Percentiles rank a stretch among this genome's conserved stretches.
phyloP scores from a whole-genome alignment of 2,797 vertebrate species.

The Rousettus madagascariensis region DNA sequence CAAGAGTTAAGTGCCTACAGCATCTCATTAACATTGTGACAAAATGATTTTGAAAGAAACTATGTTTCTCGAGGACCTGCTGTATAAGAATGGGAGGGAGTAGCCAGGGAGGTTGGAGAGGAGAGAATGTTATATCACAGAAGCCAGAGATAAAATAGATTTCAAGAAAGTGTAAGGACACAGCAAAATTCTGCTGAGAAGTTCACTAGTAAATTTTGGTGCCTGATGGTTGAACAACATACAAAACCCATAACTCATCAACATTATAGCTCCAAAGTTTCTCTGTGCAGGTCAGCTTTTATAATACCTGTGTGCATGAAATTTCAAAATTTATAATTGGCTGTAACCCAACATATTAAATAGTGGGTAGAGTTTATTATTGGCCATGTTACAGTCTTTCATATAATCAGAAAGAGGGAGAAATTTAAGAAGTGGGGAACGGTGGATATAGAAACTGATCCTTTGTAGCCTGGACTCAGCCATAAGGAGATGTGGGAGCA shows the following conservation, averaged over 20 bases:
- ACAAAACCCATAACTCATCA: background rate
- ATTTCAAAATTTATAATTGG: background rate
- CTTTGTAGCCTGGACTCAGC: background rate
- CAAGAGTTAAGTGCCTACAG: background rate
- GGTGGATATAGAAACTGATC: background rate
- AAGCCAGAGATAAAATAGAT: background rate
- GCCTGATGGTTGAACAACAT: background rate
- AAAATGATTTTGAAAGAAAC: background rate
- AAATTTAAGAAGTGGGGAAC: background rate
- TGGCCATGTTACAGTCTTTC: background rate
- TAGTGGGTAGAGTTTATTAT: background rate
- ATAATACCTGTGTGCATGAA: background rate
- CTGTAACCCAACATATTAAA: background rate
- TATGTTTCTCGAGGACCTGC: background rate
- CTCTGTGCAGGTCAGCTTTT: background rate
- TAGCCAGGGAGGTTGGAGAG: background rate
- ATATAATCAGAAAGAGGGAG: background rate
- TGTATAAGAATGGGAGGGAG: background rate
- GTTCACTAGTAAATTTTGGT: background rate
- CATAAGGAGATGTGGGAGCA: background rate
- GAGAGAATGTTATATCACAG: background rate
- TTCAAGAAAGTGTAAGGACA: background rate
- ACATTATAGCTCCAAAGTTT: background rate
- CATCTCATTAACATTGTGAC: background rate
- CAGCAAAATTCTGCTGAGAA: background rate